Percentiles rank a stretch among this genome's conserved stretches.
These are phyloP conservation scores for Botia almorhae DNA, from an alignment of 2,797 vertebrate species.

Conservation along the genomic window DNA sequence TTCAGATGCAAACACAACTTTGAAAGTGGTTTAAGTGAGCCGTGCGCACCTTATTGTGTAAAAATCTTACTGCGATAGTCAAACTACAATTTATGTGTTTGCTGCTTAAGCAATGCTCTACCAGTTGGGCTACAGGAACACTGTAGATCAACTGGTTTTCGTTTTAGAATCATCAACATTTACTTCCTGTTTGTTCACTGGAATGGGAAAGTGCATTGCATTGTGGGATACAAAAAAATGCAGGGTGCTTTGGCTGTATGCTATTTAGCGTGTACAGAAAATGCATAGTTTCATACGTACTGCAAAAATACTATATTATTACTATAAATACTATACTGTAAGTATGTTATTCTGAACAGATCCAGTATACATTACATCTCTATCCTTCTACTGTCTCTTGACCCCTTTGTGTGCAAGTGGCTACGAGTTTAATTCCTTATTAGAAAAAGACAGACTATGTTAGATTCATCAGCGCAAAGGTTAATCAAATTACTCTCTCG, in stretches of 20 bases:
- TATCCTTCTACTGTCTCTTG: neutral
- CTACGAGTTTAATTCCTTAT: constrained; percentile 26
- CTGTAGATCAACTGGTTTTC: too few relatives aligned
- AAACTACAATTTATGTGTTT: too few relatives aligned
- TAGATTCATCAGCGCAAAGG: constrained; percentile 54
- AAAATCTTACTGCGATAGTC: too few relatives aligned
- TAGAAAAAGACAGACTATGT: constrained; percentile 47
- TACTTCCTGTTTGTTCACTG: too few relatives aligned
- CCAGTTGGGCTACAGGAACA: too few relatives aligned
- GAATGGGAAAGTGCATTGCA: too few relatives aligned
- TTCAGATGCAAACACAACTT: too few relatives aligned
- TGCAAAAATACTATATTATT: neutral
- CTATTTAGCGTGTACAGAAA: neutral
- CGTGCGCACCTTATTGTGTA: too few relatives aligned
- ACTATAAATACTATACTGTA: neutral
- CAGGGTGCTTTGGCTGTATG: neutral
- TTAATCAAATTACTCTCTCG: constrained; percentile 62
- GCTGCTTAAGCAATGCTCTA: too few relatives aligned
- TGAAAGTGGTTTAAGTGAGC: too few relatives aligned
- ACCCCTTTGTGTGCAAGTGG: constrained; percentile 7
- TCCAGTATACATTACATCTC: neutral
- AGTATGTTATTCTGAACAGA: neutral
- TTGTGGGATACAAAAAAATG: too few relatives aligned
- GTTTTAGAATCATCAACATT: too few relatives aligned
- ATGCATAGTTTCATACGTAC: neutral